These are phyloP conservation scores for Theonella swinhoei DNA, from an alignment of 37 sponge, comb jelly and placozoan species.

Conservation along the genomic window DNA sequence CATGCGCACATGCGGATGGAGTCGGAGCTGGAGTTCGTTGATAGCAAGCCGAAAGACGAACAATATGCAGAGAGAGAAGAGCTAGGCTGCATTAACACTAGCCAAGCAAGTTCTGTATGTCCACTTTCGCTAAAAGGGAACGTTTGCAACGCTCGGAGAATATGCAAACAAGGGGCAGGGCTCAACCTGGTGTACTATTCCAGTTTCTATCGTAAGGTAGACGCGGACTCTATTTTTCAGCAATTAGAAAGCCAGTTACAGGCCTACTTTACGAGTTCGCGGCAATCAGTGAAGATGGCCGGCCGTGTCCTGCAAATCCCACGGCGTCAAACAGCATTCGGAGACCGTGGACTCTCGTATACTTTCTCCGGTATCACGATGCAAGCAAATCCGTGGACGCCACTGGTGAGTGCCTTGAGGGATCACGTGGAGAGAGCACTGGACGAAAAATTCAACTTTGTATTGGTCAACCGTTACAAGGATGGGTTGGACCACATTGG, in stretches of 20 bases:
- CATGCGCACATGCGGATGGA: too few relatives aligned
- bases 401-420: constrained; percentile 17
- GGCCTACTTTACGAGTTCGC: constrained; percentile 29
- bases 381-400: constrained; percentile 63
- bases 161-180: constrained; percentile 10
- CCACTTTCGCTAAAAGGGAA: too few relatives aligned
- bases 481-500: constrained; percentile 76
- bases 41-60: too few relatives aligned
- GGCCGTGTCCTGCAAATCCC: constrained; percentile 62
- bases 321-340: constrained; percentile 74
- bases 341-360: constrained; percentile 61
- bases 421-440: constrained; percentile 17
- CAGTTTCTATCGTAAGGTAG: constrained; percentile 8
- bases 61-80: too few relatives aligned
- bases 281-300: constrained; percentile 35
- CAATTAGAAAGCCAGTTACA: constrained; percentile 46
- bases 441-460: constrained; percentile 66
- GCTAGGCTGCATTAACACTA: neutral
- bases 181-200: constrained; percentile 54
- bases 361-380: constrained; percentile 63
- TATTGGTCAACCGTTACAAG: constrained; percentile 70
- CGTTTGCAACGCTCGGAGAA: neutral
- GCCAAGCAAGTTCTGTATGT: neutral
- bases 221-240: constrained; percentile 23
- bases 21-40: too few relatives aligned